A percentile compares a stretch with the other conserved stretches of the same genome.
Conservation (phyloP, 2,888 invertebrate species). For the Parnassius smintheus region DNA sequence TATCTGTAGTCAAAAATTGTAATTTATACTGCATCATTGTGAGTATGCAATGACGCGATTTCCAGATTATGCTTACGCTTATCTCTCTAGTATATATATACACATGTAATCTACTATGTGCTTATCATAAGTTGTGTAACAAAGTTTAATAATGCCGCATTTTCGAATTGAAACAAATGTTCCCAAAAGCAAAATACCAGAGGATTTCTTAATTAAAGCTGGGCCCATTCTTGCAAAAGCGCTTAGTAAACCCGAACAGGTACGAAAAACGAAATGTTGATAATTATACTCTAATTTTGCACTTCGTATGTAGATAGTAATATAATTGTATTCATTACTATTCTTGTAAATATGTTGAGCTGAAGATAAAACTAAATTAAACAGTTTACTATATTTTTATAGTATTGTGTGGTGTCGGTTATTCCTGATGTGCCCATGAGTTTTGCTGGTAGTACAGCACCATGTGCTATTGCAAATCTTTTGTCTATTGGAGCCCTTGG, state of each 20-base stretch:
- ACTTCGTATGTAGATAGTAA: too few relatives aligned
- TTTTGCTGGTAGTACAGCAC: conserved; percentile 83
- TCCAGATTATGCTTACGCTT: too few relatives aligned
- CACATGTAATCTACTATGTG: too few relatives aligned
- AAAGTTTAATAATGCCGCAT: conserved; percentile 76
- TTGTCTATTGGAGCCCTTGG: conserved; percentile 86
- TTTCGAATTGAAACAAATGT: conserved; percentile 84
- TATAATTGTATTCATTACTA: too few relatives aligned
- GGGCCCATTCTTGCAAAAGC: conserved; percentile 79
- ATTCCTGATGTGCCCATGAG: conserved; percentile 82
- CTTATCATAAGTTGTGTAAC: too few relatives aligned
- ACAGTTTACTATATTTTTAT: conserved; percentile 38
- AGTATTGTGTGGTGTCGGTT: conserved; percentile 83
- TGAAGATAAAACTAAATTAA: too few relatives aligned
- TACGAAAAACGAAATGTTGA: conserved; percentile 40
- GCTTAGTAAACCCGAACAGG: conserved; percentile 83
- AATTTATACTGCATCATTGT: too few relatives aligned
- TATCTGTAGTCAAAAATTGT: too few relatives aligned
- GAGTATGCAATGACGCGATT: too few relatives aligned
- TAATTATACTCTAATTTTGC: background rate
- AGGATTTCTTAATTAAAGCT: conserved; percentile 79
- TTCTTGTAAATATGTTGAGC: too few relatives aligned
- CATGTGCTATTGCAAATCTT: conserved; percentile 83
- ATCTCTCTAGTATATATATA: too few relatives aligned
- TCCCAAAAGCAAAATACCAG: conserved; percentile 77